Evolutionary conservation across 2,113 vertebrate species (phyloP).

Genomic region (Heterotis niloticus): DNA sequence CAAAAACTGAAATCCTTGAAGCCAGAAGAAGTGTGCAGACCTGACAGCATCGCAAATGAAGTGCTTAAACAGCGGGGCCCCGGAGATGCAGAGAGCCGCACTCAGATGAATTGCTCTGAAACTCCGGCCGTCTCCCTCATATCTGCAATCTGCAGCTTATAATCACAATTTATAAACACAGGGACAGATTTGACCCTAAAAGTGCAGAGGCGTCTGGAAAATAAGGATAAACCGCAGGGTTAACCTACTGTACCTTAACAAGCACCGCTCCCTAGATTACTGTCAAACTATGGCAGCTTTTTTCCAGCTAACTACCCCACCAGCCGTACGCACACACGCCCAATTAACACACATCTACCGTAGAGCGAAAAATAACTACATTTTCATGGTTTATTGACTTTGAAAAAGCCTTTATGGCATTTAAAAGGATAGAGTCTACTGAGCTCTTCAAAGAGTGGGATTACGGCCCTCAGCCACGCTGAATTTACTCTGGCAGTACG

Average conservation of each 20-base stretch:
- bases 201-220: neutral
- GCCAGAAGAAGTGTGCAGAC: neutral
- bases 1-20: neutral
- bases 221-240: neutral
- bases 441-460: too few relatives aligned
- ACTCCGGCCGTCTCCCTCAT: neutral
- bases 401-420: slow-evolving; percentile 11
- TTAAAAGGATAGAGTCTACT: neutral
- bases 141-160: neutral
- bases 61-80: neutral
- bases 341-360: slow-evolving; percentile 11
- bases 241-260: neutral
- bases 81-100: neutral
- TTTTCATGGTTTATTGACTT: neutral
- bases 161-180: neutral
- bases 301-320: neutral
- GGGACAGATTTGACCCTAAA: slow-evolving; percentile 1
- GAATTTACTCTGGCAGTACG: neutral
- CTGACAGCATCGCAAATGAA: neutral
- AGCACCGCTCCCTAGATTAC: neutral
- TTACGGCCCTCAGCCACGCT: neutral
- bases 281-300: neutral
- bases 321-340: neutral
- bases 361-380: neutral
- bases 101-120: neutral